Evolutionary conservation across 2,888 invertebrate species (phyloP).

Genomic region (Cremastinae sp.): DNA sequence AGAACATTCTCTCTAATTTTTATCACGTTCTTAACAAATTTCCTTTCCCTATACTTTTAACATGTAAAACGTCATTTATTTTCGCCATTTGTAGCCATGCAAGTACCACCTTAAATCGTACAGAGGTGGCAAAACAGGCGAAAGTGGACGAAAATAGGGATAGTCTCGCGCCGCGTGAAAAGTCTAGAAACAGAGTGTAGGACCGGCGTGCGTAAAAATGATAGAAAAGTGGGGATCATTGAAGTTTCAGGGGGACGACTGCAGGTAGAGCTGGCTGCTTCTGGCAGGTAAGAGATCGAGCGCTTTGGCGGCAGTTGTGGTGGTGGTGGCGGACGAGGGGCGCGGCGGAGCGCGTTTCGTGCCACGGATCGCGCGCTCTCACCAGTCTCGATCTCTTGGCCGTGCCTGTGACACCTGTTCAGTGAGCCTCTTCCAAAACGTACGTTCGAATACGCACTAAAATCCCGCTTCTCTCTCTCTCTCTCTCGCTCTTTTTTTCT

Average conservation of each 20-base stretch:
- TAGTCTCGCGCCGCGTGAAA: background rate
- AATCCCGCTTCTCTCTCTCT: conserved; percentile 18
- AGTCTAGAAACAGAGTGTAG: background rate
- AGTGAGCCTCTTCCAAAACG: conserved; percentile 52
- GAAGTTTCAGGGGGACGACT: conserved; percentile 47
- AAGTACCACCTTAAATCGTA: no score
- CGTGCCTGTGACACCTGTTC: conserved; percentile 71
- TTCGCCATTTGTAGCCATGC: no score
- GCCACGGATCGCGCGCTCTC: conserved; percentile 60
- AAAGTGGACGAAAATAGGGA: no score
- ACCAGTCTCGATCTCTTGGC: conserved; percentile 77
- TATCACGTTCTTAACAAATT: no score
- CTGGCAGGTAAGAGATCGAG: conserved; percentile 36
- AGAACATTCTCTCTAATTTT: no score
- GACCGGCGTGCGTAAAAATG: background rate
- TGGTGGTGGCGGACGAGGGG: conserved; percentile 28
- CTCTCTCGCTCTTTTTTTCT: conserved; percentile 28
- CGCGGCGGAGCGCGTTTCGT: conserved; percentile 60
- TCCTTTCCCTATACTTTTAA: no score
- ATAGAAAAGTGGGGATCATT: conserved; percentile 22
- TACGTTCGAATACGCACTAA: conserved; percentile 42
- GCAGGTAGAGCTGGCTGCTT: conserved; percentile 56
- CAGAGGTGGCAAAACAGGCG: no score
- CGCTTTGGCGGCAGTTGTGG: conserved; percentile 20
- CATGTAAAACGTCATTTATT: no score